Evolutionary conservation across 2,113 vertebrate species (phyloP).

Genomic region (Paramormyrops kingsleyae): DNA sequence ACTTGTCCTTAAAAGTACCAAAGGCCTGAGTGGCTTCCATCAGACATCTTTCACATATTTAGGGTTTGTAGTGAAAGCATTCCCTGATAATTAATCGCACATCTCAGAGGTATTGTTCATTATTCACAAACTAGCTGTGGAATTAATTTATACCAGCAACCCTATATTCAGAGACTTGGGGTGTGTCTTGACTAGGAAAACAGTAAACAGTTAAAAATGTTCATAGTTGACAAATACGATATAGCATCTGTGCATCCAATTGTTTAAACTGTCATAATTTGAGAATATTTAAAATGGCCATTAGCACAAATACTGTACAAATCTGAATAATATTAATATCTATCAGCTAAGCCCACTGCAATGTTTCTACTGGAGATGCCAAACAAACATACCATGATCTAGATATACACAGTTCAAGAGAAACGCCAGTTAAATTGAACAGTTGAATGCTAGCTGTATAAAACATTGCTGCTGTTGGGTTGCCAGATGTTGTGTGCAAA

Average conservation of each 20-base stretch:
- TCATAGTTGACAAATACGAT: not conserved
- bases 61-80: not conserved
- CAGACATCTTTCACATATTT: constrained; percentile 18
- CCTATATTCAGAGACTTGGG: not conserved
- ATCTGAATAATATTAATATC: not conserved
- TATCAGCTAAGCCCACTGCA: not conserved
- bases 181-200: not conserved
- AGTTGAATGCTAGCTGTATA: not conserved
- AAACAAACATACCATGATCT: not conserved
- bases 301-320: not conserved
- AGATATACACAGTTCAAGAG: not conserved
- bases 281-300: not conserved
- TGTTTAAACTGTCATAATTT: not conserved
- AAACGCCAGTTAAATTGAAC: not conserved
- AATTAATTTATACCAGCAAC: constrained; percentile 1
- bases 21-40: constrained; percentile 4
- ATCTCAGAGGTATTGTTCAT: constrained; percentile 14
- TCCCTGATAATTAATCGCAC: constrained; percentile 11
- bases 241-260: not conserved
- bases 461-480: not conserved
- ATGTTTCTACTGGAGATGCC: not conserved
- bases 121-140: constrained; percentile 10
- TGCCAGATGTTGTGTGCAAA: not conserved
- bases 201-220: not conserved
- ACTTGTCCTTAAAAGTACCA: not conserved